Conservation (phyloP, 2,113 vertebrate genomes). For the Choloepus hoffmanni region DNA sequence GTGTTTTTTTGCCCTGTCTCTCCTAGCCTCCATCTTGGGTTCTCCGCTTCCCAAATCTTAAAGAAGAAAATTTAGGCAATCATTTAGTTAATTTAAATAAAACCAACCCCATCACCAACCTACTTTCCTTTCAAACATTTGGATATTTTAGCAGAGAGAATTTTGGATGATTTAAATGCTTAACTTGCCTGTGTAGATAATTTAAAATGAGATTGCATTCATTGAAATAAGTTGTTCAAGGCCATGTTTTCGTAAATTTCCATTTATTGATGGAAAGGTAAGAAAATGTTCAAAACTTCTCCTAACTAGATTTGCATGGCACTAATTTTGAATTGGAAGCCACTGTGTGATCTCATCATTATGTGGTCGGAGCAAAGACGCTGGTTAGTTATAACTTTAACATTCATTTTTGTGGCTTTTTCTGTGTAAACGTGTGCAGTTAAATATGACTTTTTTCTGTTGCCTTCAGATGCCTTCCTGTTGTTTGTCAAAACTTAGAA, state of each 20-base stretch:
- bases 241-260: neutral
- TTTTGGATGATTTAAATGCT: neutral
- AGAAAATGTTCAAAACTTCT: neutral
- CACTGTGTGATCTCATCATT: neutral
- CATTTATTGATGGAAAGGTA: neutral
- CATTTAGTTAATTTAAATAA: conserved; percentile 24
- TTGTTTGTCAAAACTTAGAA: neutral
- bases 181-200: neutral
- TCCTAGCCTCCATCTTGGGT: too few relatives aligned
- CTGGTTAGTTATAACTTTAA: fast-evolving
- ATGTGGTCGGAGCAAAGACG: neutral
- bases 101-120: neutral
- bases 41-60: neutral
- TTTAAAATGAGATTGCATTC: neutral
- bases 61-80: neutral
- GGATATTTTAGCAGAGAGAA: conserved; percentile 15
- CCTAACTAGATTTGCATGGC: neutral
- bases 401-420: neutral
- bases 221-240: neutral
- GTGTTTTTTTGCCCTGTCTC: too few relatives aligned
- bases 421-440: neutral
- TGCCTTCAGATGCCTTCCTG: neutral
- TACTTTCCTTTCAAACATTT: neutral
- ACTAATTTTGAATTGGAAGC: neutral
- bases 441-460: neutral